Evolutionary conservation across 92 coral and sea anemone genomes (phyloP).

Genomic region (Palythoa grandiflora): DNA sequence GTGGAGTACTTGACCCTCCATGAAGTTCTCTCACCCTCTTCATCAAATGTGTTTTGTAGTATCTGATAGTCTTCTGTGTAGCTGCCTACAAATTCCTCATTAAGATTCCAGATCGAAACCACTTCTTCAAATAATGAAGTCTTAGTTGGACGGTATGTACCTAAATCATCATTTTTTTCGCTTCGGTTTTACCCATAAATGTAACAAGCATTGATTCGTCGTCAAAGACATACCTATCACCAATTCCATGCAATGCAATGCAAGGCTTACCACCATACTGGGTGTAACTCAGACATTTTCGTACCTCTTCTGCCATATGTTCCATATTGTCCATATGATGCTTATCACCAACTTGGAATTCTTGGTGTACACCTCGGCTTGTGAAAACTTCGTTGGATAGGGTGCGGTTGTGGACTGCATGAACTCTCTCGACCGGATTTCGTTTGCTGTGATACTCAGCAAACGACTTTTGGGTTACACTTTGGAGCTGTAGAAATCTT

Average conservation of each 20-base stretch:
- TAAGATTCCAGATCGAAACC: no score
- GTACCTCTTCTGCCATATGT: slow-evolving; percentile 53
- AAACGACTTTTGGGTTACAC: slow-evolving; percentile 32
- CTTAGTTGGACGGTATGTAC: slow-evolving; percentile 38
- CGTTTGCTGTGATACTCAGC: slow-evolving; percentile 41
- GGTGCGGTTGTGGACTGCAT: slow-evolving; percentile 28
- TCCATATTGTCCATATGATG: slow-evolving; percentile 61
- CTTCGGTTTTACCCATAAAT: slow-evolving; percentile 51
- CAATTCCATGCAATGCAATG: slow-evolving; percentile 51
- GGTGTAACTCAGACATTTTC: slow-evolving; percentile 35
- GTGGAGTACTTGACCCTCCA: slow-evolving; percentile 61
- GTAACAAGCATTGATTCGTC: slow-evolving; percentile 56
- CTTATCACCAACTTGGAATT: slow-evolving; percentile 35
- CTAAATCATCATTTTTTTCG: slow-evolving; percentile 42
- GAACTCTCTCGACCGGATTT: slow-evolving; percentile 41
- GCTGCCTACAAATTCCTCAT: neutral
- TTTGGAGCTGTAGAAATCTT: slow-evolving; percentile 2
- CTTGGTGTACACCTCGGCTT: slow-evolving; percentile 30
- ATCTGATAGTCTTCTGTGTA: slow-evolving; percentile 69
- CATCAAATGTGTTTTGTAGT: slow-evolving; percentile 44
- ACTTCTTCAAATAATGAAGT: no score
- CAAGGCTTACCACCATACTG: slow-evolving; percentile 11
- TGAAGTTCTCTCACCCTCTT: slow-evolving; percentile 48
- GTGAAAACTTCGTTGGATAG: slow-evolving; percentile 25
- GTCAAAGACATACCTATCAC: slow-evolving; percentile 48